Evolutionary conservation across 2,113 vertebrate genomes (phyloP).

Genomic region (Danionella cerebrum): DNA sequence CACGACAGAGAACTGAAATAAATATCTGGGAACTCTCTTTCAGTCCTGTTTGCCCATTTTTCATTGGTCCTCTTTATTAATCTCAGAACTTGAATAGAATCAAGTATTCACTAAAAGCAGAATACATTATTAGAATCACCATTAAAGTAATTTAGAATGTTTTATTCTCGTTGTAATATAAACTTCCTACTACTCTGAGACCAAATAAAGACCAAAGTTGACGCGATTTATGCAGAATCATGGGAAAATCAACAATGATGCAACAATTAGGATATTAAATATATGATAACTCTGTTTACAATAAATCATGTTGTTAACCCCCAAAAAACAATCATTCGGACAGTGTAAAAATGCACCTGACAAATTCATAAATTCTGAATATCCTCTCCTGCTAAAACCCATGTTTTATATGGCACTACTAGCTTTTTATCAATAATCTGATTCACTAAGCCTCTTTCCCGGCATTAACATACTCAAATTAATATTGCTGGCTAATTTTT

Average conservation of each 20-base stretch:
- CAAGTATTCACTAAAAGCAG: too few relatives aligned
- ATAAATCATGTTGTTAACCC: too few relatives aligned
- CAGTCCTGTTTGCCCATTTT: neutral
- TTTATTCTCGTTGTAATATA: too few relatives aligned
- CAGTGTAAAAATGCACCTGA: too few relatives aligned
- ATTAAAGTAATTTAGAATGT: neutral
- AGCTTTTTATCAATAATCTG: conserved; percentile 17
- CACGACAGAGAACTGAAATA: conserved; percentile 42
- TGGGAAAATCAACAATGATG: too few relatives aligned
- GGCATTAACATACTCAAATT: neutral
- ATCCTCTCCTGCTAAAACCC: neutral
- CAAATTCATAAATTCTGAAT: neutral
- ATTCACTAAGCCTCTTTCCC: conserved; percentile 13
- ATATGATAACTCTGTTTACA: too few relatives aligned
- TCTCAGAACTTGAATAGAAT: too few relatives aligned
- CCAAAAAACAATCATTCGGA: too few relatives aligned
- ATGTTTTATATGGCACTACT: neutral
- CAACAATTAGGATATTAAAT: too few relatives aligned
- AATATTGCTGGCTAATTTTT: neutral
- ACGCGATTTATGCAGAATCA: too few relatives aligned
- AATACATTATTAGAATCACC: neutral
- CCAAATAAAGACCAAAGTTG: too few relatives aligned
- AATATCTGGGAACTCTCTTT: neutral
- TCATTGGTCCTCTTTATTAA: conserved; percentile 3
- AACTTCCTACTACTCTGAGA: too few relatives aligned